Conservation (phyloP, 2,797 vertebrate species). For the Pipistrellus pipistrellus region DNA sequence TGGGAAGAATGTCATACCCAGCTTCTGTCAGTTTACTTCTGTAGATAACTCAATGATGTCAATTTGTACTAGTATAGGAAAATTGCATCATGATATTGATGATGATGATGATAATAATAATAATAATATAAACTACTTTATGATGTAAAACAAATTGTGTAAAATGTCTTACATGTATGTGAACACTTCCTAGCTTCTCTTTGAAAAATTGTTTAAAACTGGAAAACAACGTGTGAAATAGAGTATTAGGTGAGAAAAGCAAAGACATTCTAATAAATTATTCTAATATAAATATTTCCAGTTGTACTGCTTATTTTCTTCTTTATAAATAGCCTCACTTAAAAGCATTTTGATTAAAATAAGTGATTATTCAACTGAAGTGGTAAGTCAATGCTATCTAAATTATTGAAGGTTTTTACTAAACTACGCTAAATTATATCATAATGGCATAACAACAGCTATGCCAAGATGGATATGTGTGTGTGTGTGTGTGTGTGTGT, state of each 20-base stretch:
- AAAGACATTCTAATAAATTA: background rate
- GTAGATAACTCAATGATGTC: background rate
- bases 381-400: background rate
- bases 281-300: background rate
- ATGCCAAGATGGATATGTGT: background rate
- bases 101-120: background rate
- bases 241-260: background rate
- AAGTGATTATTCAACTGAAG: background rate
- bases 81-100: background rate
- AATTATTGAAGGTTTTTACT: background rate
- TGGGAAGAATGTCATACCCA: background rate
- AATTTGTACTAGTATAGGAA: background rate
- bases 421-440: background rate
- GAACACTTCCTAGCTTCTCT: background rate
- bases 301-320: background rate
- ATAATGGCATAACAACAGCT: background rate
- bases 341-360: background rate
- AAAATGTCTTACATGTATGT: background rate
- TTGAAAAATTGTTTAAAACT: background rate
- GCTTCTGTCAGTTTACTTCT: background rate
- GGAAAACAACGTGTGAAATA: background rate
- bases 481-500: too few relatives aligned
- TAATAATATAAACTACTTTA: background rate
- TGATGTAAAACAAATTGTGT: background rate
- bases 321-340: background rate